Evolutionary conservation across 2,888 invertebrate genomes (phyloP).

Genomic region (Scelioninae gen. 1): DNA sequence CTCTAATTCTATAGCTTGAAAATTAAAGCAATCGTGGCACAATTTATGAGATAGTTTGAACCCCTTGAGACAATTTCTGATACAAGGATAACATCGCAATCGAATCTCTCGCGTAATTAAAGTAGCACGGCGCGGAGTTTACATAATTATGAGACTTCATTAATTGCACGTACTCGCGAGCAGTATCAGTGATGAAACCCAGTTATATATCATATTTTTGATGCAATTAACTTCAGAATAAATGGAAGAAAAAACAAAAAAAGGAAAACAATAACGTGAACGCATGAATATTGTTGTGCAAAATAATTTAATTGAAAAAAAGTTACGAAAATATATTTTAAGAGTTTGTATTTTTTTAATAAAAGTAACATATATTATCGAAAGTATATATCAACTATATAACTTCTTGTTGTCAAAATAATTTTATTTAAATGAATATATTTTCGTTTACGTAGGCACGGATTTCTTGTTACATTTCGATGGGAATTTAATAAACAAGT

Average conservation of each 20-base stretch:
- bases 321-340: no score
- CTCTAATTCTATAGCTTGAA: constrained; percentile 17
- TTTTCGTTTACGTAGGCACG: no score
- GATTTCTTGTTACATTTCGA: no score
- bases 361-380: no score
- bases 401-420: no score
- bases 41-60: constrained; percentile 50
- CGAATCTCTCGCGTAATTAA: constrained; percentile 59
- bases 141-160: constrained; percentile 62
- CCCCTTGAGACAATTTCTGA: constrained; percentile 60
- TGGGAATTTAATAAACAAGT: constrained; percentile 11
- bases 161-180: constrained; percentile 47
- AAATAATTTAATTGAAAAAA: no score
- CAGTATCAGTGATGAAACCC: constrained; percentile 27
- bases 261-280: neutral
- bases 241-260: neutral
- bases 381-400: no score
- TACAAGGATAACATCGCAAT: constrained; percentile 58
- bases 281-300: neutral
- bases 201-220: constrained; percentile 7
- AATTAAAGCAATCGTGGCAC: constrained; percentile 38
- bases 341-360: no score
- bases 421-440: no score
- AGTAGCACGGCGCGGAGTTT: constrained; percentile 54
- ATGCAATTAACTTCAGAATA: constrained; percentile 24